phyloP scores from a whole-genome alignment of 23 tunicate species.

The Ciona savignyi region DNA sequence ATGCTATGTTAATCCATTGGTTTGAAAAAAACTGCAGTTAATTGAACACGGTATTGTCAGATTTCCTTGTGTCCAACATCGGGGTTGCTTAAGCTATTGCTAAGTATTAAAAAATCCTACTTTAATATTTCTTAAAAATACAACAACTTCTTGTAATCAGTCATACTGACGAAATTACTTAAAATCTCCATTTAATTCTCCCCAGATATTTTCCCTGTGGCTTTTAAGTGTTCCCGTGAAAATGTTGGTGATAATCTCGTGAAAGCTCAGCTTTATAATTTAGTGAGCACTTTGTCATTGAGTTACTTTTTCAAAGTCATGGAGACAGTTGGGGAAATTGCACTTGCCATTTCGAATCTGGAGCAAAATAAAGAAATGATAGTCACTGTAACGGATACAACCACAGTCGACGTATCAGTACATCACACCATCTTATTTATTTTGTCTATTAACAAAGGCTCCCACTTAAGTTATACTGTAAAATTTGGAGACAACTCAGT shows the following conservation, averaged over 20 bases:
- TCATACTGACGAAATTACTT: neutral
- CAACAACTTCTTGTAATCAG: neutral
- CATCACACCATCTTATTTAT: neutral
- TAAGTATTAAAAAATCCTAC: neutral
- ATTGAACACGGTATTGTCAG: too few relatives aligned
- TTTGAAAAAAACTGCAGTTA: too few relatives aligned
- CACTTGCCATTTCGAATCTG: neutral
- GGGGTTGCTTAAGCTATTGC: too few relatives aligned
- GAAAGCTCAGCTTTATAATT: conserved; percentile 26
- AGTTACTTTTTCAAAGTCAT: conserved; percentile 20
- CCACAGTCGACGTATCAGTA: neutral
- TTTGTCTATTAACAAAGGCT: conserved; percentile 5
- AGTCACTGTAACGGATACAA: neutral
- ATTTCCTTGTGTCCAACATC: too few relatives aligned
- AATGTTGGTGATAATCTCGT: conserved; percentile 41
- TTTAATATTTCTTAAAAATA: neutral
- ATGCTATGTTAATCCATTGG: too few relatives aligned
- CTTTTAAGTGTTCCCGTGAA: conserved; percentile 5
- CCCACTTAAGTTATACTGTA: conserved; percentile 15
- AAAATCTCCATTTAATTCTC: neutral
- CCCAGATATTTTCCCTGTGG: conserved; percentile 59
- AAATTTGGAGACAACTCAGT: conserved; percentile 42
- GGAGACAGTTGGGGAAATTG: conserved; percentile 20
- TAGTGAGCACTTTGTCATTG: conserved; percentile 30
- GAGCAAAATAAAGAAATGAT: neutral